These are phyloP conservation scores for Cyprinus carpio DNA, from an alignment of 2,113 vertebrate species.

Conservation along the genomic window DNA sequence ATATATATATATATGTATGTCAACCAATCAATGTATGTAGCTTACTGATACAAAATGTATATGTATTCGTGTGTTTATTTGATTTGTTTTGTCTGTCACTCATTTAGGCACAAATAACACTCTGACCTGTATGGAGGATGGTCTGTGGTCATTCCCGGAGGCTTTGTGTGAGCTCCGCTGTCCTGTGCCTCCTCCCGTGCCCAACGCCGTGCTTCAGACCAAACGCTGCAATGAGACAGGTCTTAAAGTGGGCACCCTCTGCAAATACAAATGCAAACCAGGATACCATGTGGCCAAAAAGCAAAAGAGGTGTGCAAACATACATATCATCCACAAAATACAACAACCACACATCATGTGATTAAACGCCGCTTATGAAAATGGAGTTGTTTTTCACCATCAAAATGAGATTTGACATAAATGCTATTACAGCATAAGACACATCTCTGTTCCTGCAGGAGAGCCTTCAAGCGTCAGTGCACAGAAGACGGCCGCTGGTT, in stretches of 20 bases:
- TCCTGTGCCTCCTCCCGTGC: conserved; percentile 83
- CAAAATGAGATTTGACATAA: background rate
- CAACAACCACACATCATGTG: background rate
- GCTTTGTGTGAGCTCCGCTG: conserved; percentile 95
- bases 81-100: background rate
- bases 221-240: conserved; percentile 85
- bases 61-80: background rate
- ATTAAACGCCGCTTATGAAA: background rate
- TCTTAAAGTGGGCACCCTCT: conserved; percentile 94
- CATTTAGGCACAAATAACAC: conserved; percentile 87
- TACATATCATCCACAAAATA: background rate
- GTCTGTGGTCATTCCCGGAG: conserved; percentile 97
- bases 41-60: no score
- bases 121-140: conserved; percentile 91
- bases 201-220: conserved; percentile 89
- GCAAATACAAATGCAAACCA: conserved; percentile 97
- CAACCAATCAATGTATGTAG: no score
- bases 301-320: conserved; percentile 81
- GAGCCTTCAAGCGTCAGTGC: conserved; percentile 93
- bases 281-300: conserved; percentile 91
- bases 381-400: background rate
- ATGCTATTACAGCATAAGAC: background rate
- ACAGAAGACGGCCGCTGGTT: conserved; percentile 94
- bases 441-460: conserved; percentile 66
- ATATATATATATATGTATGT: no score